Percentiles rank a stretch among this genome's conserved stretches.
Conservation (phyloP, 2,113 vertebrate species). For the Daphoenositta chrysoptera region DNA sequence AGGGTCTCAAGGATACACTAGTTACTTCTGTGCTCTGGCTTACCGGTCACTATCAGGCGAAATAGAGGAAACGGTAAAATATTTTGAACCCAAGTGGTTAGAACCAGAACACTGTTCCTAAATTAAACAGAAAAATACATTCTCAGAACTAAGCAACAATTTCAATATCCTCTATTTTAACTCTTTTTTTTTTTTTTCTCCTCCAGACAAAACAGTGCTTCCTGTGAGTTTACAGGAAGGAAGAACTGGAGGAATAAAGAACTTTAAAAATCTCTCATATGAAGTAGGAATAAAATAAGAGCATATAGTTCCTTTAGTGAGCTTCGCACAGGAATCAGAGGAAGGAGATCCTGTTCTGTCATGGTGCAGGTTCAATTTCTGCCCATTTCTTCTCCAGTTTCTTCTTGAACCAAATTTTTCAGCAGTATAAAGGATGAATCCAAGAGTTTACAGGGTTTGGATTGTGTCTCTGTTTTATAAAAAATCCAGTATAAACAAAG, state of each 20-base stretch:
- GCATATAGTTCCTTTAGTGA: background rate
- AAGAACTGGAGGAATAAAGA: background rate
- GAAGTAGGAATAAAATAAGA: background rate
- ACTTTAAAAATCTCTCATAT: background rate
- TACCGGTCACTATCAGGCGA: background rate
- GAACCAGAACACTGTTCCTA: background rate
- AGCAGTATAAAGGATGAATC: background rate
- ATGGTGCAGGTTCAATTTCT: background rate
- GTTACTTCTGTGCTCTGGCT: background rate
- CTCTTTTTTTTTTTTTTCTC: background rate
- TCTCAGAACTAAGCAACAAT: background rate
- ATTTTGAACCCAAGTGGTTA: background rate
- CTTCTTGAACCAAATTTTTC: background rate
- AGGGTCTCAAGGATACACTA: background rate
- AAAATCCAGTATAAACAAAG: background rate
- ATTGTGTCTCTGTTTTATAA: background rate
- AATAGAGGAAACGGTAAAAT: background rate
- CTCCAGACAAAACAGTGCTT: background rate
- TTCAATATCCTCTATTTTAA: background rate
- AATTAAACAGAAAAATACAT: background rate
- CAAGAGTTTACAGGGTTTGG: background rate
- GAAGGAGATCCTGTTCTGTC: background rate
- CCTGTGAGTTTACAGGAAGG: background rate
- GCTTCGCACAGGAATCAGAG: background rate
- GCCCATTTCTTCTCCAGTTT: background rate